Evolutionary conservation across 2,888 invertebrate species (phyloP), one percentile per base, ranked within the genome.

Genomic region (Hypena proboscidalis): DNA sequence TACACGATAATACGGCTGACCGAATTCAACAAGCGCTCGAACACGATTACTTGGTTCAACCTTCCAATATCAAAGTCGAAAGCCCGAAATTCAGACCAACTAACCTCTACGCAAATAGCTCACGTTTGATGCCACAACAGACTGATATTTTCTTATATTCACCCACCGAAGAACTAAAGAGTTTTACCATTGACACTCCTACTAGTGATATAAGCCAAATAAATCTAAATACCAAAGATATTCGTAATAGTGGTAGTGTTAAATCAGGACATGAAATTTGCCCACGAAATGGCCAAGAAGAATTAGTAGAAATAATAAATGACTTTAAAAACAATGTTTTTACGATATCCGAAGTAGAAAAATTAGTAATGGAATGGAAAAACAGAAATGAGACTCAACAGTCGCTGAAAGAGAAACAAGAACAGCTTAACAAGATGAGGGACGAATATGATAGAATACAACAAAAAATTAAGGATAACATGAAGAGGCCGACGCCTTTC

Each of bases 241-340:
- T 77, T 8, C 78, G 83, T 23, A 77, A 72, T 53, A 88, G 84
- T 34, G 85, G 85, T 22, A 87, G 89, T 57, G 59, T 89, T 15
- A 90, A 90, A 61, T 89, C 87, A 5, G 79, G 83, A 0, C 88
- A 88, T 58, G 90, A 89, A 23, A 74, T 38, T n/a, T 82, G 68
- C 46, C 87, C 88, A 1, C 66, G 85, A 2, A 90, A 86, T 0
- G 91, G 91, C 1, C 95, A 97, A 74, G 96, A 96, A 53, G 97
- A 97, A 74, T 89, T 97, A 44, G 93, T 95, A 2, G 97, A 97
- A 85, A 96, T 97, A 34, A 96, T 97, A 75, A 96, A 95, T 70
- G 97, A 97, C 70, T 97, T 96, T 70, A 97, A 97, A 79, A 97
- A 97, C 70, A 96, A 97, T 71, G 96, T 97, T 2, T 95, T 96